Evolutionary conservation across 1,140 invertebrate species (phyloP), one percentile per base, ranked within the genome.

Genomic region (Lasaia peninsularis): DNA sequence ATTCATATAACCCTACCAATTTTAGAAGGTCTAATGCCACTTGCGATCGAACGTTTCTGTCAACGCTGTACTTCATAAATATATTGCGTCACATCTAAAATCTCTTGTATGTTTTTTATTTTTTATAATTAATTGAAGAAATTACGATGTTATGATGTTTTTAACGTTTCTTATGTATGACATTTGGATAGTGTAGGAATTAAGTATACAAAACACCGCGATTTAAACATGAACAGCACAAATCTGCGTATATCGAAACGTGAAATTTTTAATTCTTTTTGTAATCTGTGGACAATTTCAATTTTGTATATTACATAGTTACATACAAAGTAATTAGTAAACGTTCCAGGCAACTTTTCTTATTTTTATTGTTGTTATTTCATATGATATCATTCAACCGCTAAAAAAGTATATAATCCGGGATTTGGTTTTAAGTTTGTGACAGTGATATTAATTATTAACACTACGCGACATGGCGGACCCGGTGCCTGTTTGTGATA

Each of bases 381-480:
- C 2, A 4, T 28, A 28, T 4, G 8, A 7, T 28, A 28, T 28
- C 24, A 28, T 28, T 28, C 8, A 6, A 28, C 4, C 0, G 24
- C 2, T 28, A 28, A 28, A n/a, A n/a, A n/a, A n/a, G n/a, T n/a
- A n/a, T 28, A 7, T 28, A 28, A 0, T 28, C 0, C 24, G 5
- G 24, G 24, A 28, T 28, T 28, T 6, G 8, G 8, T 28, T 4
- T 28, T 2, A 6, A 28, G 24, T 28, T 53, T 50, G 40, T 37
- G 24, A n/a, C 31, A 57, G 32, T 54, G 32, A 62, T 65, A 54
- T 52, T 37, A 49, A 48, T 49, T 40, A 48, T 48, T 44, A 10
- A 11, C 28, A 28, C 1, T 28, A 55, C 28, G 54, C 52, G 69
- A 86, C 81, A 88, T 88, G 85, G 80, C 80, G 73, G 81, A 78